A percentile compares a stretch with the other conserved stretches of the same genome.
Conservation (phyloP, 2,888 invertebrate species). For the Teleogryllus oceanicus region DNA sequence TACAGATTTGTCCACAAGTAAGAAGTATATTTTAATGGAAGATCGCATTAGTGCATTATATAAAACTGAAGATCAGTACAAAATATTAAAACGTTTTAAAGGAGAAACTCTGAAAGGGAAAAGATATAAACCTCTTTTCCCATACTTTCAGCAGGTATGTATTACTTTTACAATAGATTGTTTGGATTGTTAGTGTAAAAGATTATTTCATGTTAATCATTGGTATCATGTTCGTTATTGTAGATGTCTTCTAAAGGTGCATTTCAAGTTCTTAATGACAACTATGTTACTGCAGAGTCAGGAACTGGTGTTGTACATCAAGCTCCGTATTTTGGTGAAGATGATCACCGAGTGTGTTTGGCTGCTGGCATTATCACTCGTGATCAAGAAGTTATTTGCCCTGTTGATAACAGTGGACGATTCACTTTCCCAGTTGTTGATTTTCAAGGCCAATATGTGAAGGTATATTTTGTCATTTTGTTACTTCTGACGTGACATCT, state of each 20-base stretch:
- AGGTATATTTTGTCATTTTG: constrained; percentile 49
- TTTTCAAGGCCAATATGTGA: constrained; percentile 87
- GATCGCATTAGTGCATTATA: constrained; percentile 73
- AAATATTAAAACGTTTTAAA: constrained; percentile 71
- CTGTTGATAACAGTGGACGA: constrained; percentile 86
- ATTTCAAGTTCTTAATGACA: constrained; percentile 80
- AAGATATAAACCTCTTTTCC: constrained; percentile 81
- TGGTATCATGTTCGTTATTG: neutral
- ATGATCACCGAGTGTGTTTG: constrained; percentile 79
- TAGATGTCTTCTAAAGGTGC: constrained; percentile 54
- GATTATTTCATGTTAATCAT: neutral
- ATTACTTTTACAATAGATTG: neutral
- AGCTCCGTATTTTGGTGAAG: constrained; percentile 98
- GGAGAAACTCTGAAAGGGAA: constrained; percentile 78
- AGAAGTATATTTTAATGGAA: constrained; percentile 81
- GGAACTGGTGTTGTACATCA: constrained; percentile 98
- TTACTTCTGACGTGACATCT: neutral
- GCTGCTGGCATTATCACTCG: constrained; percentile 73
- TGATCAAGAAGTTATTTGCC: constrained; percentile 87
- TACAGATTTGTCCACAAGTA: constrained; percentile 52
- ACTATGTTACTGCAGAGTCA: constrained; percentile 92
- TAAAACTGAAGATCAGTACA: constrained; percentile 74
- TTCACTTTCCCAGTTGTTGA: constrained; percentile 82
- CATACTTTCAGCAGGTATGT: constrained; percentile 70
- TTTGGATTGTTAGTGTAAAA: neutral